Evolutionary conservation across 2,797 vertebrate species (phyloP).

Genomic region (Nannoperca australis): DNA sequence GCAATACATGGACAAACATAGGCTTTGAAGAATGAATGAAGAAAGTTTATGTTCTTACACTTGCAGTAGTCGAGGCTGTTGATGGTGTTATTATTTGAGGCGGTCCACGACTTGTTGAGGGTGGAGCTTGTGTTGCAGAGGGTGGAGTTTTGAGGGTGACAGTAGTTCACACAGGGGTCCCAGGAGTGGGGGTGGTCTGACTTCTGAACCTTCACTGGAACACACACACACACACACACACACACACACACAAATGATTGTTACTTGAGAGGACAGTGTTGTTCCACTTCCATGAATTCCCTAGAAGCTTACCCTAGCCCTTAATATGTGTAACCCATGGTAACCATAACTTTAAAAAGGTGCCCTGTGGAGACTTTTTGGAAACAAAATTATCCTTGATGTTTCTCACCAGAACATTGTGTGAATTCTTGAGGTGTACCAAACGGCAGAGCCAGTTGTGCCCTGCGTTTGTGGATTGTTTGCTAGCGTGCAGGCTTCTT

Average conservation of each 20-base stretch:
- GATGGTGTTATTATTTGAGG: constrained; percentile 87
- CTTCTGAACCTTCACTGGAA: constrained; percentile 94
- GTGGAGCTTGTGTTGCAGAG: constrained; percentile 88
- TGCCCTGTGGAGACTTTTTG: neutral
- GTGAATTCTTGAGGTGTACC: neutral
- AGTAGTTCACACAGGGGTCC: constrained; percentile 94
- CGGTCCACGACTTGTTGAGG: constrained; percentile 92
- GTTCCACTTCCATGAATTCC: neutral
- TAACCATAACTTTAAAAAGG: neutral
- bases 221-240: constrained; percentile 23
- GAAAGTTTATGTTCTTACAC: constrained; percentile 83
- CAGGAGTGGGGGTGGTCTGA: constrained; percentile 94
- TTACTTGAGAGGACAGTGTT: constrained; percentile 1
- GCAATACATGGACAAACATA: neutral
- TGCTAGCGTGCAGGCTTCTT: neutral
- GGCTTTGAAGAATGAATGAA: neutral
- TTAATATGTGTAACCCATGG: neutral
- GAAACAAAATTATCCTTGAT: too few relatives aligned
- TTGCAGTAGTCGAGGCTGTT: constrained; percentile 94
- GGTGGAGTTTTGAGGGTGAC: constrained; percentile 88
- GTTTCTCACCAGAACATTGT: neutral
- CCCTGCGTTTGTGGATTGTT: neutral
- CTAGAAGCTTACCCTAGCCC: too few relatives aligned
- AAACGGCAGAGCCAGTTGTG: neutral
- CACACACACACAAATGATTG: neutral